These are phyloP conservation scores for Rutilus rutilus DNA, from an alignment of 2,113 vertebrate genomes.

Conservation along the genomic window DNA sequence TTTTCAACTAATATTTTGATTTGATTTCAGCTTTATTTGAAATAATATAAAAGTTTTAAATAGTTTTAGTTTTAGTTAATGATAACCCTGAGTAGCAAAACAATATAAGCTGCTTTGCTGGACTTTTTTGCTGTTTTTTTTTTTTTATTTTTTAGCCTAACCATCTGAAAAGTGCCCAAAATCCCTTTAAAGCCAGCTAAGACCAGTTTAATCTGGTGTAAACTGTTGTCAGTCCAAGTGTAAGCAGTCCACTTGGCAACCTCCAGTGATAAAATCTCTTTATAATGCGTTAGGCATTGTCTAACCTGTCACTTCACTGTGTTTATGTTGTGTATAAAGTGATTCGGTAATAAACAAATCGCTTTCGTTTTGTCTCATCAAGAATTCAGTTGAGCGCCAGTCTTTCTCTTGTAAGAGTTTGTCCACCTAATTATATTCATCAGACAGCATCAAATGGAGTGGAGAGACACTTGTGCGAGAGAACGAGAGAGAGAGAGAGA, in stretches of 20 bases:
- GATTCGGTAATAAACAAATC: conserved; percentile 12
- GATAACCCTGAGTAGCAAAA: too few relatives aligned
- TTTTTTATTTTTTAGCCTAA: too few relatives aligned
- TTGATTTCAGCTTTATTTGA: too few relatives aligned
- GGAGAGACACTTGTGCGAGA: conserved; percentile 1
- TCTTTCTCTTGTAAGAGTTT: conserved; percentile 9
- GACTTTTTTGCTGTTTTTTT: too few relatives aligned
- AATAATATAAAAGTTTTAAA: too few relatives aligned
- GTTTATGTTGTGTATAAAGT: conserved; percentile 1
- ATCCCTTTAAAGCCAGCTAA: background rate
- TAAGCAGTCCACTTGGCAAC: background rate
- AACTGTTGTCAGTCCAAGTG: background rate
- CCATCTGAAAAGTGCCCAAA: background rate
- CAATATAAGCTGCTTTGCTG: too few relatives aligned
- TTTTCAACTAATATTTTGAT: too few relatives aligned
- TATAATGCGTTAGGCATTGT: background rate
- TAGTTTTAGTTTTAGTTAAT: too few relatives aligned
- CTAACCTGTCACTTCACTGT: conserved; percentile 9
- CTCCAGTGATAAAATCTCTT: background rate
- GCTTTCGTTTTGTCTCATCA: background rate
- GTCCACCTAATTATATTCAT: conserved; percentile 21
- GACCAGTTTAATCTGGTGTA: background rate
- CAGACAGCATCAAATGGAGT: conserved; percentile 18
- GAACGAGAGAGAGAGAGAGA: background rate
- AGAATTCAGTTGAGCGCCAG: background rate